Percentiles rank a stretch among this genome's conserved stretches.
phyloP scores from a whole-genome alignment of 2,888 invertebrate genomes.

The Notodonta ziczac region DNA sequence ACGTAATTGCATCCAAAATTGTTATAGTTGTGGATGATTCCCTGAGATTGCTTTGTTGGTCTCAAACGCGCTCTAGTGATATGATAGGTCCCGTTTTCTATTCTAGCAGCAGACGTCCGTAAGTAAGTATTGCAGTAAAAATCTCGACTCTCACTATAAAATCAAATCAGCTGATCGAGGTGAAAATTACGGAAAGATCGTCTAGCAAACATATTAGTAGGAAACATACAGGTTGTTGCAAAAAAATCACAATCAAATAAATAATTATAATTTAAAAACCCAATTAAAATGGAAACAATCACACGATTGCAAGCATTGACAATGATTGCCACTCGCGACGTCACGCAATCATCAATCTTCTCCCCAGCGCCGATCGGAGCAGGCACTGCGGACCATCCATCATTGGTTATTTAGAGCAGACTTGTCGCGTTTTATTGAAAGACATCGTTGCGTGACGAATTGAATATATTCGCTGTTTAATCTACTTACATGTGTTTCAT shows the following conservation, averaged over 20 bases:
- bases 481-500: constrained; percentile 1
- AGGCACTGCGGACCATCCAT: constrained; percentile 68
- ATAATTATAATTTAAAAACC: constrained; percentile 18
- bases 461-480: constrained; percentile 5
- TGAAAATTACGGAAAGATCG: too few species aligned
- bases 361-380: constrained; percentile 62
- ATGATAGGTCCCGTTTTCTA: too few species aligned
- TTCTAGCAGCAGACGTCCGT: too few species aligned
- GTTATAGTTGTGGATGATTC: too few species aligned
- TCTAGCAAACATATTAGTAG: too few species aligned
- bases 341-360: constrained; percentile 57
- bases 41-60: too few species aligned
- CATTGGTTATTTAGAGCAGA: constrained; percentile 58
- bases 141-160: too few species aligned
- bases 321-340: constrained; percentile 45
- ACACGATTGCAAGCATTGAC: constrained; percentile 32
- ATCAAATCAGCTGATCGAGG: too few species aligned
- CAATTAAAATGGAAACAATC: constrained; percentile 33
- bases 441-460: constrained; percentile 41
- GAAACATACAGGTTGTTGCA: neutral
- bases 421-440: constrained; percentile 50
- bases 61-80: too few species aligned
- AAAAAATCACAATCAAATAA: neutral
- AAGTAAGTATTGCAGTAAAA: too few species aligned
- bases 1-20: too few species aligned